Percentiles rank a stretch among this genome's conserved stretches.
phyloP scores from a whole-genome alignment of 2,888 invertebrate species.

The Ypsolopha sequella region DNA sequence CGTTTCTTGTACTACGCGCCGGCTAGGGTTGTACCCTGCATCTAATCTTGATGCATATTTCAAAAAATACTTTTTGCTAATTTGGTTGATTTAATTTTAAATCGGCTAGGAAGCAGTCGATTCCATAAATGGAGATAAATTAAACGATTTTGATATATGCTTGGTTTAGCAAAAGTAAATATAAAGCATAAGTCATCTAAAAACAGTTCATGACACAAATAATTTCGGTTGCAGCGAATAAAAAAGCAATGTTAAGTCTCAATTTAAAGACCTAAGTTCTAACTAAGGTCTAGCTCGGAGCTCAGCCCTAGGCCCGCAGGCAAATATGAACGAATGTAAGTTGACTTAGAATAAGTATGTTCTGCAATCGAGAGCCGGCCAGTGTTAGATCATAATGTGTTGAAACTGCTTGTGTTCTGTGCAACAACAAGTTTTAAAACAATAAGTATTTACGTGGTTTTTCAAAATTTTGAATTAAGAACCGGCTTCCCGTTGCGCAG shows the following conservation, averaged over 20 bases:
- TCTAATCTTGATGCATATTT: too few relatives aligned
- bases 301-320: constrained; percentile 67
- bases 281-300: constrained; percentile 14
- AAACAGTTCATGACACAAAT: not conserved
- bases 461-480: constrained; percentile 21
- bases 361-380: constrained; percentile 67
- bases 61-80: not conserved
- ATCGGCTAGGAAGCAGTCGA: too few relatives aligned
- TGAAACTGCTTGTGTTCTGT: constrained; percentile 63
- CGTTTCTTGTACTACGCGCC: constrained; percentile 67
- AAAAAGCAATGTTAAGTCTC: not conserved
- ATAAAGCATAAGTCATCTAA: not conserved
- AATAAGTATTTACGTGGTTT: constrained; percentile 40
- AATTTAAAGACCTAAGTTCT: constrained; percentile 31
- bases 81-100: not conserved
- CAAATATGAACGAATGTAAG: constrained; percentile 72
- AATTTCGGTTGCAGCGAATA: not conserved
- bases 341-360: constrained; percentile 72
- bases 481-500: not conserved
- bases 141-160: not conserved
- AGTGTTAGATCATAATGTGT: constrained; percentile 72
- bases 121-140: not conserved
- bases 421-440: constrained; percentile 42
- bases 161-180: not conserved
- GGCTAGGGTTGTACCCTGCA: constrained; percentile 43